These are phyloP conservation scores for Coptodon rendalli DNA, from an alignment of 2,113 vertebrate species.

Conservation along the genomic window DNA sequence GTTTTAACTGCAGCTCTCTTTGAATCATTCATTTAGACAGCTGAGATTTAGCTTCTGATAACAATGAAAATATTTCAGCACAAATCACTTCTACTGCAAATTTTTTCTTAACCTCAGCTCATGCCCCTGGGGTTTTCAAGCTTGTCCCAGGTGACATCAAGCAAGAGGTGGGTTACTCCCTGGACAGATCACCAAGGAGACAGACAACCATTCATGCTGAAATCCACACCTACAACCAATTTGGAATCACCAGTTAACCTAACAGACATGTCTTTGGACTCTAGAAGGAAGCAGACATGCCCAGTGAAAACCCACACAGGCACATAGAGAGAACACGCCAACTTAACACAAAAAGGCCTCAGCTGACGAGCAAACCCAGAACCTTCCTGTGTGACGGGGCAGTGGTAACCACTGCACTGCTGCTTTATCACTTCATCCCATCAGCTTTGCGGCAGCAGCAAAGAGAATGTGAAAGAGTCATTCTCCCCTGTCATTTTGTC, in stretches of 20 bases:
- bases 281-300: neutral
- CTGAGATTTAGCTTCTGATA: neutral
- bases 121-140: neutral
- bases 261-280: neutral
- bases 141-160: neutral
- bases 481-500: neutral
- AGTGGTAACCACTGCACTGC: neutral
- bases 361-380: neutral
- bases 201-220: neutral
- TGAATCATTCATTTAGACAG: neutral
- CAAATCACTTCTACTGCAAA: neutral
- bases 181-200: neutral
- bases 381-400: neutral
- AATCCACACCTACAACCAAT: neutral
- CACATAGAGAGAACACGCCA: neutral
- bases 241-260: neutral
- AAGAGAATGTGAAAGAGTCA: neutral
- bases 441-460: neutral
- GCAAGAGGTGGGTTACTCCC: neutral
- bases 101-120: neutral
- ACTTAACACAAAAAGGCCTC: neutral
- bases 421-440: neutral
- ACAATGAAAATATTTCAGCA: neutral
- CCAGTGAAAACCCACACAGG: neutral
- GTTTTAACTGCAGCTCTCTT: neutral